Evolutionary conservation across 2,797 vertebrate genomes (phyloP), one percentile per base, ranked within the genome.

Genomic region (Triplophysa yarkandensis): DNA sequence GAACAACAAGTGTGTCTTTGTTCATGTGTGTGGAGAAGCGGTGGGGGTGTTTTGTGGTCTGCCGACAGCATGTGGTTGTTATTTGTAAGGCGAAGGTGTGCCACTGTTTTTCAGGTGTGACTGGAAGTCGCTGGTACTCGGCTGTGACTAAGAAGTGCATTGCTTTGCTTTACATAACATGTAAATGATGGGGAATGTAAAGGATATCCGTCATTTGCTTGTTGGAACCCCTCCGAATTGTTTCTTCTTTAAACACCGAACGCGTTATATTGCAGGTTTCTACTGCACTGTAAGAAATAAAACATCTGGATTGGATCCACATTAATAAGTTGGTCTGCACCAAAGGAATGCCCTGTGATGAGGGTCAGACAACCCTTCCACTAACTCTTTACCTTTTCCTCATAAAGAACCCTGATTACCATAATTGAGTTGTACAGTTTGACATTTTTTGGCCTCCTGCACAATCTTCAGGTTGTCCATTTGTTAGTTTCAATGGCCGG

Each of bases 401-500:
- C 23, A 41, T 63, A 9, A 77, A 79, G 44, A 41, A 25, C 34
- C 11, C 69, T 4, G 52, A 71, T 78, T 73, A 70, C 27, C 55
- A 76, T 77, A 76, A 63, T 43, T 41, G 6, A 54, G 57, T 60
- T 61, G 58, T 58, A 63, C 73, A 76, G 66, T 78, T 76, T 68
- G 61, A 64, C 80, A 63, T 57, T 65, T 73, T 64, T 74, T 82
- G 71, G 73, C 74, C 52, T 78, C 69, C 41, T 39, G 54, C 71
- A 52, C 68, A 43, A 50, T 79, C 83, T 79, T 76, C 79, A 82
- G 80, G 88, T 91, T 91, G 85, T 88, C 88, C 87, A 89, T 91
- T 92, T 88, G 90, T 88, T 88, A 88, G 83, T 80, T 71, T 77
- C 66, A 85, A 83, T 83, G 85, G 85, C 86, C 87, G 86, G 86